Conservation (phyloP, 2,797 vertebrate genomes). For the Leptoclinus maculatus region DNA sequence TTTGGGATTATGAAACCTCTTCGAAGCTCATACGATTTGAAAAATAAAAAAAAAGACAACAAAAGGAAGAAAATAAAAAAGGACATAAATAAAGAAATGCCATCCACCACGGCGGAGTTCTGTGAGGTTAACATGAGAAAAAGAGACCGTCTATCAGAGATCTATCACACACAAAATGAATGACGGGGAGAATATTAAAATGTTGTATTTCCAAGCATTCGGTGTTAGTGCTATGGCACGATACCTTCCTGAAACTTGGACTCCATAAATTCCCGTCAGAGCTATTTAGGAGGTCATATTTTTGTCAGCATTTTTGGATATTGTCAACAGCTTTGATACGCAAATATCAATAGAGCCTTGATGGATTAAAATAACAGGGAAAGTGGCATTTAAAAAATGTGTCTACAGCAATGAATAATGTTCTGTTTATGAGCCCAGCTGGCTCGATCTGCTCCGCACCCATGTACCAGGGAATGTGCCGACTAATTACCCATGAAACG, state of each 20-base stretch:
- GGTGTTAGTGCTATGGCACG: too few species aligned
- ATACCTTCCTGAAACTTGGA: not conserved
- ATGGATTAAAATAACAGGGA: not conserved
- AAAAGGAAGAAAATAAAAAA: not conserved
- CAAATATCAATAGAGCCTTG: not conserved
- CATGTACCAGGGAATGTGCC: constrained; percentile 18
- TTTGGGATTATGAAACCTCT: constrained; percentile 12
- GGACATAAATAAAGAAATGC: not conserved
- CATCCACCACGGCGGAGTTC: not conserved
- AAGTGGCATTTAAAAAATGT: not conserved
- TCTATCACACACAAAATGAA: not conserved
- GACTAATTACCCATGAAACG: constrained; percentile 68
- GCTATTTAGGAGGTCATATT: not conserved
- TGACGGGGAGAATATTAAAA: not conserved
- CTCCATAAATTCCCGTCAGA: not conserved
- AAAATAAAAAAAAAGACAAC: not conserved
- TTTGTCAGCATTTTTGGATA: not conserved
- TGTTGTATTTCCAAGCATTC: not conserved
- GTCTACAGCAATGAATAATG: constrained; percentile 41
- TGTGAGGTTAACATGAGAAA: too few species aligned
- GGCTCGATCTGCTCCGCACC: constrained; percentile 12
- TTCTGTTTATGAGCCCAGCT: constrained; percentile 29
- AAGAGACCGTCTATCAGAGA: too few species aligned
- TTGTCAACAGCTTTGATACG: not conserved
- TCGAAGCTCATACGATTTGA: constrained; percentile 6